Evolutionary conservation across 1,140 invertebrate species (phyloP).

Genomic region (Diorhabda sublineata): DNA sequence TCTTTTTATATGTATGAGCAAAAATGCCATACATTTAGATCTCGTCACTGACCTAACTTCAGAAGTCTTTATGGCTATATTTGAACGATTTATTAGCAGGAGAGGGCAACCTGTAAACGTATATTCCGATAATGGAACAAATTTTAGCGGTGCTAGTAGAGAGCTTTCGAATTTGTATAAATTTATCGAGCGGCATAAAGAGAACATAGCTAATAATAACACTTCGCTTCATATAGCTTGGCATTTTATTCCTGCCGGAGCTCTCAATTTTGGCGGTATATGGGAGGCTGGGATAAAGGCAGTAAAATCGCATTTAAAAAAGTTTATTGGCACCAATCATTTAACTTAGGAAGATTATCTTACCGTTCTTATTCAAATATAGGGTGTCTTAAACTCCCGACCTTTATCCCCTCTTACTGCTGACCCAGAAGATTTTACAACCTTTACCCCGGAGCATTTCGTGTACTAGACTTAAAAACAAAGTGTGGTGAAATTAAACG

Average conservation of each 20-base stretch:
- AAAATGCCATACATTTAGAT: conserved; percentile 44
- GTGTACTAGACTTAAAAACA: no score
- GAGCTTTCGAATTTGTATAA: not conserved
- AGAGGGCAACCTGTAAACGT: conserved; percentile 27
- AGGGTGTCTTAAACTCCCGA: conserved; percentile 29
- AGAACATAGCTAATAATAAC: conserved; percentile 36
- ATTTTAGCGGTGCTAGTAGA: conserved; percentile 24
- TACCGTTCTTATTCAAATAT: conserved; percentile 33
- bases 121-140: conserved; percentile 35
- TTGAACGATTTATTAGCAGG: conserved; percentile 16
- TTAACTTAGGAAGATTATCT: conserved; percentile 38
- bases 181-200: conserved; percentile 5
- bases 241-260: conserved; percentile 43
- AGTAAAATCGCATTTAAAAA: conserved; percentile 23
- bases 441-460: conserved; percentile 31
- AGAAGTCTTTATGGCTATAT: conserved; percentile 15
- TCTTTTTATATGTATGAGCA: conserved; percentile 41
- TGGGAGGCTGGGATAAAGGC: conserved; percentile 39
- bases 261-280: conserved; percentile 41
- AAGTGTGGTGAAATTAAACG: no score
- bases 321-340: conserved; percentile 26
- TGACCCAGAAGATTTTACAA: conserved; percentile 26
- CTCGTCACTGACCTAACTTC: conserved; percentile 33
- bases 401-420: conserved; percentile 23
- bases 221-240: conserved; percentile 28